Conservation (phyloP, 2,888 invertebrate species). For the Xanthorhoe designata region DNA sequence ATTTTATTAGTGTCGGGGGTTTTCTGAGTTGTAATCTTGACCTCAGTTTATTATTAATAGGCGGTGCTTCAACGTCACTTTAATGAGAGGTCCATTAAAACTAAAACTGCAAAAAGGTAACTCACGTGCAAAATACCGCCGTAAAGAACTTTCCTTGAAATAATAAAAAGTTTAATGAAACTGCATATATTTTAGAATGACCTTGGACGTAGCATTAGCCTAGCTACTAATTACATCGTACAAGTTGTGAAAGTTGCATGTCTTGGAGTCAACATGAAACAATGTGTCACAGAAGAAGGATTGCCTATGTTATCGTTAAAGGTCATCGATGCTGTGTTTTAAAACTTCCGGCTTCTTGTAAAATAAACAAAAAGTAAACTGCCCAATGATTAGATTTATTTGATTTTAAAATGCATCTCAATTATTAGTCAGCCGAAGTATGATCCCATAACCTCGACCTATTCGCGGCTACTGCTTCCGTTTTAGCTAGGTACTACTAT, state of each 20-base stretch:
- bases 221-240: conserved; percentile 39
- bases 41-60: too few species aligned
- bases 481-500: too few species aligned
- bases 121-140: conserved; percentile 5
- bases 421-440: too few species aligned
- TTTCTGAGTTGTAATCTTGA: too few species aligned
- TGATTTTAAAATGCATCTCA: too few species aligned
- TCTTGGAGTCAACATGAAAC: conserved; percentile 42
- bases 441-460: too few species aligned
- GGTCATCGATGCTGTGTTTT: conserved; percentile 55
- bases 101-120: neutral
- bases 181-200: conserved; percentile 52
- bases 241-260: conserved; percentile 49
- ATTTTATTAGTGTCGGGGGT: too few species aligned
- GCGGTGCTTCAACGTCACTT: too few species aligned
- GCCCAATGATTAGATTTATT: neutral
- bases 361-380: neutral
- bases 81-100: neutral
- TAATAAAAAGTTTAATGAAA: conserved; percentile 48
- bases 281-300: conserved; percentile 42
- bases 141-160: conserved; percentile 50
- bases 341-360: conserved; percentile 11
- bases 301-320: conserved; percentile 53
- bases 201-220: conserved; percentile 48
- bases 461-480: too few species aligned